These are phyloP conservation scores for Balanococcus diminutus DNA, from an alignment of 2,888 invertebrate species.

Conservation along the genomic window DNA sequence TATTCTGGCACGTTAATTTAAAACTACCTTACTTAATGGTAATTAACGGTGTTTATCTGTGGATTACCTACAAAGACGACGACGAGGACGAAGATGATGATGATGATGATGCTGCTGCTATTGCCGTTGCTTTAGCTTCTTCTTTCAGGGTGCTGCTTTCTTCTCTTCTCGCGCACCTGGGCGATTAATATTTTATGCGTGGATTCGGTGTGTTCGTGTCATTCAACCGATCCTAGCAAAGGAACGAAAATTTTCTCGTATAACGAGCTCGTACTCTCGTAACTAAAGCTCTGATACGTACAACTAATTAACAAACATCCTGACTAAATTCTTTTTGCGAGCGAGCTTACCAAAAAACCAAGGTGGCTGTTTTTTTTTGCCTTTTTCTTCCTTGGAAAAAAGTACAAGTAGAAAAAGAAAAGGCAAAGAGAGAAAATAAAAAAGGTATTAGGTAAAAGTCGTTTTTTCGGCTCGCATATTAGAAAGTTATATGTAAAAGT, in stretches of 20 bases:
- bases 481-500: constrained; percentile 46
- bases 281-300: background rate
- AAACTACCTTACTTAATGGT: background rate
- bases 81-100: background rate
- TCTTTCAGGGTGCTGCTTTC: background rate
- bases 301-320: background rate
- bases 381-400: background rate
- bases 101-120: no score
- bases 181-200: background rate
- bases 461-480: constrained; percentile 16
- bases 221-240: background rate
- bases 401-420: no score
- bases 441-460: constrained; percentile 23
- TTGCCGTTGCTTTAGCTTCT: background rate
- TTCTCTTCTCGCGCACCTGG: background rate
- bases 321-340: background rate
- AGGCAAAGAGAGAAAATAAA: background rate
- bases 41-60: background rate
- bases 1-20: background rate
- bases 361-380: background rate
- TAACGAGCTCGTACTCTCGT: no score
- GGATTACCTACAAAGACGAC: background rate
- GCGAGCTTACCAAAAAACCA: background rate
- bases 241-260: no score
- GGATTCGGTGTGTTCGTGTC: background rate